Conservation (phyloP, 2,888 invertebrate genomes). For the Netelia inedita region DNA sequence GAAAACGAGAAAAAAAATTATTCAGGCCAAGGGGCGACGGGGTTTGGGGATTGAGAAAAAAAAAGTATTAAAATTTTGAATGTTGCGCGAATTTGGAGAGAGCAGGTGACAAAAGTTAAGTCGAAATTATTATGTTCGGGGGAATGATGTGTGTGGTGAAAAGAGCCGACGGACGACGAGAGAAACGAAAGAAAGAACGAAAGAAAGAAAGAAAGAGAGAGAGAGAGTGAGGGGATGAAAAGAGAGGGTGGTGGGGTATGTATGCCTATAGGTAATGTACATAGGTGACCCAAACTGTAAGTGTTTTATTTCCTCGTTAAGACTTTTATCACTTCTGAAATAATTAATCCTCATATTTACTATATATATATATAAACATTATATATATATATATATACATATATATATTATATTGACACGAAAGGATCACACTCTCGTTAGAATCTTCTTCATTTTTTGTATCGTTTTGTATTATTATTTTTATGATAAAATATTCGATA, state of each 20-base stretch:
- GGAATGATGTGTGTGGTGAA: constrained; percentile 13
- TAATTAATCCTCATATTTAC: constrained; percentile 66
- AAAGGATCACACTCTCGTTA: constrained; percentile 70
- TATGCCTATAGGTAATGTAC: constrained; percentile 76
- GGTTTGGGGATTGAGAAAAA: constrained; percentile 24
- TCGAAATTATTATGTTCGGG: constrained; percentile 69
- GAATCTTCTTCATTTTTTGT: constrained; percentile 70
- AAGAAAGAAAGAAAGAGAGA: constrained; percentile 1
- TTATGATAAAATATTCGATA: constrained; percentile 66
- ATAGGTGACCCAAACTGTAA: constrained; percentile 69
- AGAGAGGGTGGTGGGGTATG: constrained; percentile 70
- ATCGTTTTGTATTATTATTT: constrained; percentile 69
- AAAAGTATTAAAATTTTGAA: constrained; percentile 82
- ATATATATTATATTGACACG: constrained; percentile 69
- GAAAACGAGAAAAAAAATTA: constrained; percentile 72
- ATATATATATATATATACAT: constrained; percentile 43
- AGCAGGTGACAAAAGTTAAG: constrained; percentile 53
- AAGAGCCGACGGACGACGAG: constrained; percentile 50
- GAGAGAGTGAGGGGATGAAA: constrained; percentile 49
- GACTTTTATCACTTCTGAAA: constrained; percentile 72
- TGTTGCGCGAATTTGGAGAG: constrained; percentile 71
- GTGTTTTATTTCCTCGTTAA: constrained; percentile 65
- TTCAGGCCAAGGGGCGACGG: constrained; percentile 66
- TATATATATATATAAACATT: constrained; percentile 46
- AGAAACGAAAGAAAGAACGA: constrained; percentile 37